Conservation (phyloP, 2,888 invertebrate species). For the Fabriciana adippe region DNA sequence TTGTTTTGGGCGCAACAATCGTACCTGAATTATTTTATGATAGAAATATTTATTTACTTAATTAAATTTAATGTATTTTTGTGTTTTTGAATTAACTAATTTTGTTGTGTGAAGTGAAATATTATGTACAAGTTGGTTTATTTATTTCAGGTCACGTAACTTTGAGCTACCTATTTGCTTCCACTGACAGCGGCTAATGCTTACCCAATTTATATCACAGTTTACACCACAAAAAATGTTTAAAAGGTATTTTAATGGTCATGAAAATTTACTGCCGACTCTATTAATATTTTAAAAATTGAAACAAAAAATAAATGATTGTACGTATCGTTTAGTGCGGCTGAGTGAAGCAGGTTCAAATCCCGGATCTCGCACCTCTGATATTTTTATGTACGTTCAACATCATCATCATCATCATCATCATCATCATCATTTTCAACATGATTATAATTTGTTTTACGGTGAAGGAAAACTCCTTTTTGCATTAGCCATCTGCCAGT, state of each 20-base stretch:
- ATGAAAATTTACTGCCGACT: no score
- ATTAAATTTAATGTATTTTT: conserved; percentile 10
- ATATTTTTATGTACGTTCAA: no score
- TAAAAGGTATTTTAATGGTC: no score
- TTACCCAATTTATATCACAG: conserved; percentile 1
- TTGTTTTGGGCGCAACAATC: conserved; percentile 10
- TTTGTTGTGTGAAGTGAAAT: conserved; percentile 2
- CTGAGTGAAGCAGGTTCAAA: no score
- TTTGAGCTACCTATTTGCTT: not conserved
- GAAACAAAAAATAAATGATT: not conserved
- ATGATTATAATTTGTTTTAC: no score
- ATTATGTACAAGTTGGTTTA: not conserved
- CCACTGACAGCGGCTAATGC: conserved; percentile 5
- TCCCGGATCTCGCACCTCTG: no score
- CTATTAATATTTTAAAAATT: not conserved
- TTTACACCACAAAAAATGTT: not conserved
- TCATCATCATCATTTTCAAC: no score
- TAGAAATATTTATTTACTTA: conserved; percentile 2
- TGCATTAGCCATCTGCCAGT: no score
- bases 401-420: no score
- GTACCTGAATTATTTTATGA: not conserved
- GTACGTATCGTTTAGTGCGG: no score
- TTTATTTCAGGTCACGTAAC: conserved; percentile 14
- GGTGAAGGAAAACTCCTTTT: no score
- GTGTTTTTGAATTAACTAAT: conserved; percentile 10